Base-by-base conservation (phyloP, 1,140 invertebrate genomes). In the Drosophila yakuba region DNA sequence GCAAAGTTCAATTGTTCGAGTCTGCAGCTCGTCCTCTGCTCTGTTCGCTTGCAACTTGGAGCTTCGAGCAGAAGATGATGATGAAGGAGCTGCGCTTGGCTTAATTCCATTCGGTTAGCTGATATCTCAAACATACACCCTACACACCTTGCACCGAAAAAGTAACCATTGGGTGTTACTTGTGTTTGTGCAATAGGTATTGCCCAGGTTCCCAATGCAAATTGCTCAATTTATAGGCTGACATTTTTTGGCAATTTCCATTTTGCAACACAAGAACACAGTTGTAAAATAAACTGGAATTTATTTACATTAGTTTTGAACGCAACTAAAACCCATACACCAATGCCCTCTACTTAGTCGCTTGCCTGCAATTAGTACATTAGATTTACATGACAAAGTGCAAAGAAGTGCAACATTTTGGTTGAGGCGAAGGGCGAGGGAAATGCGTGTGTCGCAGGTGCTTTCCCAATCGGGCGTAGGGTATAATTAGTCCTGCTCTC, bases 351-450 rank as follows among this genome's bases (percentile, higher is more conserved):
- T 58, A 75, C n/a, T 74, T 75, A 66, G 41, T 23, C 57, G 11
- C 28, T 28, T 15, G n/a, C 11, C 60, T 43, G 47, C 64, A 68
- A 68, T 68, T 68, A 66, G 12, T n/a, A 3, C 47, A 17, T 17
- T 17, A 17, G 35, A 78, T 86, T 86, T 74, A 57, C 74, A 74
- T 78, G 64, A 75, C 75, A 89, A 88, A 86, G 74, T 68, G 76
- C 56, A 28, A 47, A 47, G 43, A 58, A 47, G 11, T 39, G 11
- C 38, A n/a, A 3, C 23, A 50, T 15, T 20, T 20, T 20, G 20
- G 20, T 2, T 20, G 20, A 20, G 4, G 17, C 17, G 17, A 17
- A 2, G 23, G 0, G 8, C n/a, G 28, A 35, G 15, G 1, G 11
- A 12, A 17, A 32, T 32, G 56, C 7, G 35, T 11, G 17, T 20